These are phyloP conservation scores for Alviniconcha marisindica DNA, from an alignment of 1,140 invertebrate genomes.

Conservation along the genomic window DNA sequence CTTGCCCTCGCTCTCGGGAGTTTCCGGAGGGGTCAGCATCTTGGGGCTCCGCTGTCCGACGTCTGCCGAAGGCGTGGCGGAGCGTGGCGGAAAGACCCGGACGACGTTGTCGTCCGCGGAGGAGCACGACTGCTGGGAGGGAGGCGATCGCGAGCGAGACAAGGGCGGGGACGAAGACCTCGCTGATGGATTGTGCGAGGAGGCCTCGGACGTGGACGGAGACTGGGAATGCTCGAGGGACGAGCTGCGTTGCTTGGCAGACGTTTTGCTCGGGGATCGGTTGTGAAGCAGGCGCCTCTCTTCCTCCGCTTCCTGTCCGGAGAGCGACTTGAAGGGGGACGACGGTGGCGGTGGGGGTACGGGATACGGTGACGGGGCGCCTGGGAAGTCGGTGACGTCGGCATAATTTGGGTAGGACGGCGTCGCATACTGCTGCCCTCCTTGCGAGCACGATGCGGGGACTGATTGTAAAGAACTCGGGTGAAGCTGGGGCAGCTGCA, in stretches of 20 bases:
- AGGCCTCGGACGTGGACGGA: not conserved
- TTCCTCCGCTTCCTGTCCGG: not conserved
- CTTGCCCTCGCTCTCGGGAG: conserved; percentile 31
- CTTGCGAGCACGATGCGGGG: not conserved
- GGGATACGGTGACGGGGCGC: not conserved
- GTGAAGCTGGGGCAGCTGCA: not conserved
- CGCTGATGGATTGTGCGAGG: not conserved
- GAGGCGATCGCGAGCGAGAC: not conserved
- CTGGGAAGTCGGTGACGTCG: not conserved
- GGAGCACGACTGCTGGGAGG: not conserved
- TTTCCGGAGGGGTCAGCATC: conserved; percentile 26
- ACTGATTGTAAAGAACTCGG: not conserved
- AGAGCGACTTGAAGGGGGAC: not conserved
- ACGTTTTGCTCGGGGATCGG: not conserved
- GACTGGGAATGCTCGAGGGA: not conserved
- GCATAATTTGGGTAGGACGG: not conserved
- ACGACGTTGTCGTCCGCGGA: not conserved
- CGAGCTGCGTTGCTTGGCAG: not conserved
- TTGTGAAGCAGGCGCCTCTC: not conserved
- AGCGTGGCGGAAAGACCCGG: conserved; percentile 2
- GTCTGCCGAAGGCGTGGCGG: conserved; percentile 1
- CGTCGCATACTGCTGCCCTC: not conserved
- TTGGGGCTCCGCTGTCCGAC: conserved; percentile 11
- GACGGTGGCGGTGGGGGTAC: not conserved
- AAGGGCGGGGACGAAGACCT: not conserved